Evolutionary conservation across 2,888 invertebrate genomes (phyloP).

Genomic region (Pseudolycoriella hygida): DNA sequence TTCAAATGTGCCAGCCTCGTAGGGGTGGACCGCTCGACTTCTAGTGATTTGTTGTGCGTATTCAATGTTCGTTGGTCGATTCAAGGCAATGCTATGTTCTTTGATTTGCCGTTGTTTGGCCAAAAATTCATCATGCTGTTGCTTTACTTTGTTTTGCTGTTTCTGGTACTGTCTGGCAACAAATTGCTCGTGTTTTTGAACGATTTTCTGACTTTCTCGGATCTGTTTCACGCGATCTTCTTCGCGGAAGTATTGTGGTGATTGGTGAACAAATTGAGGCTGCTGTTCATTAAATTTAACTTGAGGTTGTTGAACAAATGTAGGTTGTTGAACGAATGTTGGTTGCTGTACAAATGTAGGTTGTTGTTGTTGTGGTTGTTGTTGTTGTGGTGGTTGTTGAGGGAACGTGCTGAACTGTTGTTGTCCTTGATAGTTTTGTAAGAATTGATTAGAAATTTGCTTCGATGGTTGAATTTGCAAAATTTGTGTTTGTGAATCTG

Average conservation of each 20-base stretch:
- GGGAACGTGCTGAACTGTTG: neutral
- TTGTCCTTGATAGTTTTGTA: conserved; percentile 1
- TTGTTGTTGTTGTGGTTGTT: too few species aligned
- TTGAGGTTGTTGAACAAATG: conserved; percentile 24
- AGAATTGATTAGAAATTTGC: neutral
- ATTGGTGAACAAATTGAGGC: conserved; percentile 10
- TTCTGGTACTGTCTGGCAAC: conserved; percentile 64
- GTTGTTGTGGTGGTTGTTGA: too few species aligned
- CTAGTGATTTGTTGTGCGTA: conserved; percentile 13
- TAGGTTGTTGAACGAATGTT: conserved; percentile 17
- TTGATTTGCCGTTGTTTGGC: conserved; percentile 50
- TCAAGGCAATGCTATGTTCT: conserved; percentile 28
- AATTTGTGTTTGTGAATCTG: neutral
- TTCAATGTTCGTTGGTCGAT: conserved; percentile 22
- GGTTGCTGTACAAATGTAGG: too few species aligned
- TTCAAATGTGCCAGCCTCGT: conserved; percentile 44
- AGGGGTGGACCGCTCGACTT: conserved; percentile 37
- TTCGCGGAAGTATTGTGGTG: neutral
- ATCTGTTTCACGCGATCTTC: conserved; percentile 46
- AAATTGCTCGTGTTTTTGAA: conserved; percentile 58
- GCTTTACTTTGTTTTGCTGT: conserved; percentile 56
- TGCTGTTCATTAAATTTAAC: conserved; percentile 15
- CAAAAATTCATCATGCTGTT: conserved; percentile 50
- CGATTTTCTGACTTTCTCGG: conserved; percentile 50
- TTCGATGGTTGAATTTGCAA: neutral